phyloP scores from a whole-genome alignment of 92 coral and sea anemone species.

The Virgularia gustaviana region DNA sequence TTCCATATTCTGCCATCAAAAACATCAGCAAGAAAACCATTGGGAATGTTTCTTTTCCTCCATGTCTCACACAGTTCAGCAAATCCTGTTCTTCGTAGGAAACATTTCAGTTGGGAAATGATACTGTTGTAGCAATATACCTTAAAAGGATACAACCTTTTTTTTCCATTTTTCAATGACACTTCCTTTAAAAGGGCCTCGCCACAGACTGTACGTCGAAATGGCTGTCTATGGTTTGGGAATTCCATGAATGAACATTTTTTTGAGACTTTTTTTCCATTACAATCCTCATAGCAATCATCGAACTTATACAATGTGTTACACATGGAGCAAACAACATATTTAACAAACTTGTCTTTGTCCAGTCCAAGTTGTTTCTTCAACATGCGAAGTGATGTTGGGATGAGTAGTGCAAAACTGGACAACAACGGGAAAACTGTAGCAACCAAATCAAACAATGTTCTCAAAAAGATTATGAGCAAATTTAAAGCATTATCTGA shows the following conservation, averaged over 20 bases:
- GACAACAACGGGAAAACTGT: constrained; percentile 43
- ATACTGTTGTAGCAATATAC: too few species aligned
- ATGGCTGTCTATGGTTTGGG: constrained; percentile 55
- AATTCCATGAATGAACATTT: constrained; percentile 37
- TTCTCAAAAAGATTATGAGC: constrained; percentile 40
- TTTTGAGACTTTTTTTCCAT: constrained; percentile 45
- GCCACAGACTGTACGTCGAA: constrained; percentile 52
- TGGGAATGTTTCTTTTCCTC: too few species aligned
- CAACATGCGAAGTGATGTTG: constrained; percentile 44
- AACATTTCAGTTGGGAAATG: constrained; percentile 42
- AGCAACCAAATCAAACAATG: constrained; percentile 45
- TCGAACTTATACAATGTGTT: constrained; percentile 56
- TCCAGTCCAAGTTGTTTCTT: constrained; percentile 51
- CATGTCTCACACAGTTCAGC: neutral
- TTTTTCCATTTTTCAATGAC: constrained; percentile 50
- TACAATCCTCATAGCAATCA: constrained; percentile 35
- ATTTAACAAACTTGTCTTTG: constrained; percentile 55
- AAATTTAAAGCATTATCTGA: constrained; percentile 68
- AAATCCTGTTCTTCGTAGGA: constrained; percentile 28
- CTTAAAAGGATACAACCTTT: constrained; percentile 54
- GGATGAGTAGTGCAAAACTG: constrained; percentile 30
- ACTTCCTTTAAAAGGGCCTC: constrained; percentile 58
- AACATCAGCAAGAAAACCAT: too few species aligned
- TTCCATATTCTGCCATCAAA: too few species aligned
- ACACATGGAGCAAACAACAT: constrained; percentile 58